These are phyloP conservation scores for Sebastes hopkinsi DNA, from an alignment of 2,797 vertebrate species.

Conservation along the genomic window DNA sequence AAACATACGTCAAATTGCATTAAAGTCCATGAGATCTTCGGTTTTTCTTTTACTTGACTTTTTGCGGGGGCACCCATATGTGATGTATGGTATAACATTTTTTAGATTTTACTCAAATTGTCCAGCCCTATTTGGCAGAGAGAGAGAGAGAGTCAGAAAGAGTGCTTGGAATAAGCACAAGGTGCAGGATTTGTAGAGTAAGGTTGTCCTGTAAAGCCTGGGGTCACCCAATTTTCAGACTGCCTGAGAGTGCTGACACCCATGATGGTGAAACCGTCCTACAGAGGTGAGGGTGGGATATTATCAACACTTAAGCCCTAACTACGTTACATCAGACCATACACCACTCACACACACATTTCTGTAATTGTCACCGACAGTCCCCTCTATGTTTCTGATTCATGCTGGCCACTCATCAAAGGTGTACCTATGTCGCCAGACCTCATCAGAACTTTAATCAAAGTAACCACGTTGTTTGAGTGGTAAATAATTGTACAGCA, in stretches of 20 bases:
- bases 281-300: background rate
- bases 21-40: too few relatives aligned
- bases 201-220: background rate
- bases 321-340: background rate
- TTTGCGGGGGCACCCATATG: too few relatives aligned
- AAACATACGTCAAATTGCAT: too few relatives aligned
- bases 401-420: background rate
- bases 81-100: too few relatives aligned
- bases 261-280: background rate
- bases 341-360: background rate
- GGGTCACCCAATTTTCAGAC: background rate
- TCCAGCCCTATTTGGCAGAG: background rate
- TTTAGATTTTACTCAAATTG: background rate
- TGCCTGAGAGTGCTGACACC: background rate
- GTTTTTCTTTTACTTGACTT: too few relatives aligned
- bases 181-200: background rate
- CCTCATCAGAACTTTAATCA: background rate
- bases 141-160: background rate
- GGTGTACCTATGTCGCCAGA: background rate
- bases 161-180: background rate
- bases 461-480: background rate
- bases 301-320: background rate
- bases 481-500: background rate
- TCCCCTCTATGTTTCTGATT: background rate
- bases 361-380: background rate